Evolutionary conservation across 92 coral and sea anemone species (phyloP), one percentile per base, ranked within the genome.

Genomic region (Micromussa lordhowensis): DNA sequence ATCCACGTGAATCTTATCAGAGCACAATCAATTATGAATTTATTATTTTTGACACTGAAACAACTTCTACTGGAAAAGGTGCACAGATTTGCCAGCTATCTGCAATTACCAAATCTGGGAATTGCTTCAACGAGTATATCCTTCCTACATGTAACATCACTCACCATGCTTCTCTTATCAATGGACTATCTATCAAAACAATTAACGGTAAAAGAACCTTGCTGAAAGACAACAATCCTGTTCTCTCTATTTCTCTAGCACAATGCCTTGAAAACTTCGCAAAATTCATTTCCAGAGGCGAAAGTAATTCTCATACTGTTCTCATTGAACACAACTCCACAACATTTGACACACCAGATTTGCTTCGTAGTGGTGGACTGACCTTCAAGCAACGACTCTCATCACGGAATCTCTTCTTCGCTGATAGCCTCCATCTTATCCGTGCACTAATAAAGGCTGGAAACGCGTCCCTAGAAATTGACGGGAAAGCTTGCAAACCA

Each of bases 71-170:
- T 59, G 91, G 84, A 15, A 87, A 71, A 54, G 59, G 44, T 13
- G 91, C 91, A 4, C 88, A 91, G 53, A 91, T 91, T 32, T 80
- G 91, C 59, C 94, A 77, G 44, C 86, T 88, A 5, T 82, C 85
- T 24, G 84, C 91, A 5, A 53, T 87, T 8, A 74, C 53, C 26
- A 75, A 88, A 82, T 55, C 58, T 44, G 88, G 80, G 34, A 24
- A 77, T 17, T 34, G 29, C 21, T 75, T 83, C 28, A 63, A 79
- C 82, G 40, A 82, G n/a, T 91, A 88, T 58, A 79, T 79, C 32
- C 71, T 88, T 8, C 94, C 92, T 11, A 75, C 55, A n/a, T 31
- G 81, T 26, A 73, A 64, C 38, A 83, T 91, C 57, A 91, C 76
- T 71, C 54, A 26, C 36, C 34, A 61, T 22, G 92, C 94, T 19